These are phyloP conservation scores for Listronotus bonariensis DNA, from an alignment of 1,140 invertebrate genomes.

Conservation along the genomic window DNA sequence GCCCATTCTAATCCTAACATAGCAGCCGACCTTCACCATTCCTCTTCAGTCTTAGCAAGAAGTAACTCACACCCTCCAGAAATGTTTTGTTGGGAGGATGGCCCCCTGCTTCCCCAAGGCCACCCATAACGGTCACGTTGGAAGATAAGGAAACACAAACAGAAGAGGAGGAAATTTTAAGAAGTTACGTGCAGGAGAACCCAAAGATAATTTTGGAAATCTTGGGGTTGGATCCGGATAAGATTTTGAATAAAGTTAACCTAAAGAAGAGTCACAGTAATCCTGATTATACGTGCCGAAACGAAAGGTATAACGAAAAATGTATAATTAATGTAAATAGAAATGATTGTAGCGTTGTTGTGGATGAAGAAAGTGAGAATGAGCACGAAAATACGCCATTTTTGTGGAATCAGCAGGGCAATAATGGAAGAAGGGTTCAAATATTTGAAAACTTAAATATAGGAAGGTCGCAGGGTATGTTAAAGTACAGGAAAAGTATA, in stretches of 20 bases:
- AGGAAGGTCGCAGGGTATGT: slow-evolving; percentile 20
- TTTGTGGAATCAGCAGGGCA: slow-evolving; percentile 30
- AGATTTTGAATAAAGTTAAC: slow-evolving; percentile 46
- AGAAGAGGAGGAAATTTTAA: slow-evolving; percentile 53
- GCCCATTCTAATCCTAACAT: slow-evolving; percentile 76
- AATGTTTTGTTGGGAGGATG: slow-evolving; percentile 72
- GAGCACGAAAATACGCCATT: slow-evolving; percentile 39
- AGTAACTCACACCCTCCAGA: slow-evolving; percentile 82
- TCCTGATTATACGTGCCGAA: slow-evolving; percentile 39
- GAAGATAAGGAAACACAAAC: slow-evolving; percentile 59
- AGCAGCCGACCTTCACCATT: slow-evolving; percentile 57
- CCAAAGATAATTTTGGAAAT: slow-evolving; percentile 58
- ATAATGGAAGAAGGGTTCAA: slow-evolving; percentile 26
- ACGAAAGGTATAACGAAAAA: slow-evolving; percentile 25
- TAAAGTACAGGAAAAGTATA: slow-evolving; percentile 33
- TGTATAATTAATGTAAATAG: slow-evolving; percentile 20
- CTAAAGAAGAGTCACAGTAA: slow-evolving; percentile 51
- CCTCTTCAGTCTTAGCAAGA: slow-evolving; percentile 62
- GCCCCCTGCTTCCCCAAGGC: slow-evolving; percentile 26
- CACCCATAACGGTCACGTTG: slow-evolving; percentile 41
- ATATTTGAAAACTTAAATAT: slow-evolving; percentile 36
- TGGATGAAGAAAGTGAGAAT: slow-evolving; percentile 33
- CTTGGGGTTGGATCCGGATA: slow-evolving; percentile 59
- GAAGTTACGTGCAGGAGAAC: slow-evolving; percentile 58
- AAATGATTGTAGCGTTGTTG: slow-evolving; percentile 31